A percentile compares a stretch with the other conserved stretches of the same genome.
phyloP scores from a whole-genome alignment of 2,888 invertebrate species.

The Yponomeuta sedellus region DNA sequence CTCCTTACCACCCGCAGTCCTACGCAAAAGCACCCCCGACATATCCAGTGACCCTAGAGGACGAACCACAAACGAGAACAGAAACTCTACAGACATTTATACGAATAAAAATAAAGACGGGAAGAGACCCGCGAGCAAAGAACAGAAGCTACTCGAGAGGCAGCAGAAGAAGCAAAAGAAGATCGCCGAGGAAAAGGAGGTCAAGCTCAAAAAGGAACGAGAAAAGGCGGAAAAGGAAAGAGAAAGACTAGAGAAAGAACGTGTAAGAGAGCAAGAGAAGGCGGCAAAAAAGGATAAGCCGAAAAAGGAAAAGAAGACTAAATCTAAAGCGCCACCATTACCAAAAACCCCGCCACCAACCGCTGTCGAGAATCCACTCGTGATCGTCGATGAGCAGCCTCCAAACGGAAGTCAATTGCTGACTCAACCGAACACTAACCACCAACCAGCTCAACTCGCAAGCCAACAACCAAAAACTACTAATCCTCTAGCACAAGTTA shows the following conservation, averaged over 20 bases:
- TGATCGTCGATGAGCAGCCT: background rate
- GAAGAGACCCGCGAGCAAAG: slow-evolving; percentile 23
- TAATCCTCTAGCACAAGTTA: background rate
- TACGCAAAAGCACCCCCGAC: slow-evolving; percentile 39
- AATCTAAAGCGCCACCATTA: slow-evolving; percentile 15
- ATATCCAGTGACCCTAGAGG: slow-evolving; percentile 43
- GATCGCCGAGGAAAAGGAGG: slow-evolving; percentile 36
- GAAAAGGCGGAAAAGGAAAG: slow-evolving; percentile 29
- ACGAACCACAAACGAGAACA: slow-evolving; percentile 19
- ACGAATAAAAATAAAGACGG: background rate
- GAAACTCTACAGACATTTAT: slow-evolving; percentile 13
- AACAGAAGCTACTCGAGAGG: slow-evolving; percentile 48
- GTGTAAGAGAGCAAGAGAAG: slow-evolving; percentile 9
- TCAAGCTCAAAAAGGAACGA: slow-evolving; percentile 34
- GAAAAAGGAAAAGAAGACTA: slow-evolving; percentile 6
- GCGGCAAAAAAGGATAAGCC: slow-evolving; percentile 18
- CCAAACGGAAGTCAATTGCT: slow-evolving; percentile 17
- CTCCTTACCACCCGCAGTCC: slow-evolving; percentile 23
- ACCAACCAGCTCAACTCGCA: background rate
- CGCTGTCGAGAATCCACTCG: slow-evolving; percentile 8
- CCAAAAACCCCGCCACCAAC: slow-evolving; percentile 15
- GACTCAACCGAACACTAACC: slow-evolving; percentile 13
- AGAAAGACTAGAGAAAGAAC: slow-evolving; percentile 22
- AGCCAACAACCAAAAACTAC: slow-evolving; percentile 22
- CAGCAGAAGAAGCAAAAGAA: slow-evolving; percentile 42